Evolutionary conservation across 2,113 vertebrate genomes (phyloP), one percentile per base, ranked within the genome.

Genomic region (Prinia subflava): DNA sequence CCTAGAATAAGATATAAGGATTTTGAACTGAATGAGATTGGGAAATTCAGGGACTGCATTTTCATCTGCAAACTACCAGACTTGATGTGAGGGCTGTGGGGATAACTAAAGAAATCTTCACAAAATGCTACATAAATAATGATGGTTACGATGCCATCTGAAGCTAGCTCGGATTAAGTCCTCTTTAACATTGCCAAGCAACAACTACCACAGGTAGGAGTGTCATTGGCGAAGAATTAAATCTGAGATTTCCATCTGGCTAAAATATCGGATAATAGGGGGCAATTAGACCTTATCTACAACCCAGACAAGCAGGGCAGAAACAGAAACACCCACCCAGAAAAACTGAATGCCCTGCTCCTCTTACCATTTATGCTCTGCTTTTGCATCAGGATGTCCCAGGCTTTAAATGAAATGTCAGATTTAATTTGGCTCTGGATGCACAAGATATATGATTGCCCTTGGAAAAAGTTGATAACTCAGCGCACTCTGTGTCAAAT

Each of bases 341-440:
- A 94, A 35, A 47, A 96, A 87, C 44, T 64, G 83, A 94, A 92
- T 0, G 0, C 85, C 52, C 82, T 92, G 62, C 65, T 85, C 64
- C 56, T 92, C 79, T 94, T 96, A 97, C 92, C 78, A 71, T 82
- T 96, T 53, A 70, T 31, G 9, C 87, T 96, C 76, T 89, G 75
- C 94, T 95, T 97, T 92, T 97, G 56, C 87, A 96, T 97, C 90
- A 94, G 95, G 95, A 95, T 97, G 89, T 97, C 96, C 97, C 75
- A 64, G 92, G 92, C 86, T 97, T 97, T 98, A 97, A 98, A 97
- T 98, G 96, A 98, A 97, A 98, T 96, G 97, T 98, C 97, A 98
- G 97, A 96, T 97, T 96, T 97, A 97, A 98, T 98, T 98, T 98
- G 94, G 82, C 95, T 97, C 86, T 88, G 92, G 91, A 94, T 97